These are phyloP conservation scores for Ceyx cyanopectus DNA, from an alignment of 2,113 vertebrate genomes.

Conservation along the genomic window DNA sequence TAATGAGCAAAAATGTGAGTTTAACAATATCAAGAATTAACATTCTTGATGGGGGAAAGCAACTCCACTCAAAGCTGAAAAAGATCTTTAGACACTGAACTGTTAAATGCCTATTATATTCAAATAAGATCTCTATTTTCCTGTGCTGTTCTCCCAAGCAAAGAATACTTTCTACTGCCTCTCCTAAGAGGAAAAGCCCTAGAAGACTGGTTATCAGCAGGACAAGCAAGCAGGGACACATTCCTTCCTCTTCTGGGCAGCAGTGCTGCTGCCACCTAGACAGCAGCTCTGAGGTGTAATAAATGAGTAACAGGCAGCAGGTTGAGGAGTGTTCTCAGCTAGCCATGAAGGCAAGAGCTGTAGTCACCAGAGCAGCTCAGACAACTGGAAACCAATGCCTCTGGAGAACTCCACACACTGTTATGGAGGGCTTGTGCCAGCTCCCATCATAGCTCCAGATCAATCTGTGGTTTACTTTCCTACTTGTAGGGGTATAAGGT, in stretches of 20 bases:
- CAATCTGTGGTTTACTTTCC: not conserved
- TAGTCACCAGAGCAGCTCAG: not conserved
- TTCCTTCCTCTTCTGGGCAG: not conserved
- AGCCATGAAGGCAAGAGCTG: not conserved
- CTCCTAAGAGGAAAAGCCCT: not conserved
- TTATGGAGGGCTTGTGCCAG: rapidly evolving
- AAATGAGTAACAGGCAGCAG: not conserved
- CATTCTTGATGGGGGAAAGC: not conserved
- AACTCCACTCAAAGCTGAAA: not conserved
- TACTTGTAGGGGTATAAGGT: not conserved
- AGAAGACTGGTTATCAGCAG: not conserved
- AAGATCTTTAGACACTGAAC: not conserved
- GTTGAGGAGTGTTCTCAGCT: not conserved
- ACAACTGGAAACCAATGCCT: not conserved
- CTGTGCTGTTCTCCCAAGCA: not conserved
- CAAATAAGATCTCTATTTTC: not conserved
- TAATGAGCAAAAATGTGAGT: not conserved
- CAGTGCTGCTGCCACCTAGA: not conserved
- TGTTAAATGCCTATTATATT: not conserved
- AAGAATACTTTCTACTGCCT: not conserved
- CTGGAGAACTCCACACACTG: not conserved
- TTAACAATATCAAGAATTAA: not conserved
- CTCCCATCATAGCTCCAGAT: not conserved
- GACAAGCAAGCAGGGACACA: not conserved
- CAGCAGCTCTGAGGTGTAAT: not conserved